These are phyloP conservation scores for Trimorus sp. DNA, from an alignment of 2,888 invertebrate genomes.

Conservation along the genomic window DNA sequence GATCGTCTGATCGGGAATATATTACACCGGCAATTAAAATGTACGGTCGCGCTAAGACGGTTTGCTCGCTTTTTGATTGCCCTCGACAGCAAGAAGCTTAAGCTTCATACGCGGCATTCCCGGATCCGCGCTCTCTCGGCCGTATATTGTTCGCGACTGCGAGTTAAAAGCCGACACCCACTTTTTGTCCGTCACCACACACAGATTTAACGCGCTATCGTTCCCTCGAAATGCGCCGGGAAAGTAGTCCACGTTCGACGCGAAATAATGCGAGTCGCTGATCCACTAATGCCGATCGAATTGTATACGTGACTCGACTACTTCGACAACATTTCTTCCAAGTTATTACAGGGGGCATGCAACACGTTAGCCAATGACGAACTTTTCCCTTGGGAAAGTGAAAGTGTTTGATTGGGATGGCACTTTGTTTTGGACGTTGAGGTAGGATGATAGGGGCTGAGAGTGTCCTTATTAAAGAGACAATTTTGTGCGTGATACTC, in stretches of 20 bases:
- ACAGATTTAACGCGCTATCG: slow-evolving; percentile 43
- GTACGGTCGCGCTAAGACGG: slow-evolving; percentile 45
- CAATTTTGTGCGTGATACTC: not conserved
- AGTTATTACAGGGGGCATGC: too few relatives aligned
- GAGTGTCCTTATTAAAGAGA: not conserved
- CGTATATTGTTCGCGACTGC: slow-evolving; percentile 45
- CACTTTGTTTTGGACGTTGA: too few relatives aligned
- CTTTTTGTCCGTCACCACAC: slow-evolving; percentile 33
- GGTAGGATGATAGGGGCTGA: too few relatives aligned
- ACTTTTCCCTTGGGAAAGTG: too few relatives aligned
- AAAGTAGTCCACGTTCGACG: slow-evolving; percentile 38
- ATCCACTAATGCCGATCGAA: slow-evolving; percentile 23
- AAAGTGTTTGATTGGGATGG: too few relatives aligned
- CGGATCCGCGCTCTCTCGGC: slow-evolving; percentile 34
- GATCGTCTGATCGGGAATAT: slow-evolving; percentile 8
- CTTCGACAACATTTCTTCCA: not conserved
- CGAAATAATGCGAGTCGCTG: slow-evolving; percentile 27
- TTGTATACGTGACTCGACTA: slow-evolving; percentile 5
- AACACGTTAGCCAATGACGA: too few relatives aligned
- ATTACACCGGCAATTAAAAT: slow-evolving; percentile 67
- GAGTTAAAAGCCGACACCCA: slow-evolving; percentile 47
- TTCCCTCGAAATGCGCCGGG: slow-evolving; percentile 26
- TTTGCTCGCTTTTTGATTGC: slow-evolving; percentile 52
- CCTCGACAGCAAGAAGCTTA: slow-evolving; percentile 68
- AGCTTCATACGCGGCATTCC: slow-evolving; percentile 74